Percentiles rank a stretch among this genome's conserved stretches.
Evolutionary conservation across 1,140 invertebrate species (phyloP).

Genomic region (Musca vetustissima): DNA sequence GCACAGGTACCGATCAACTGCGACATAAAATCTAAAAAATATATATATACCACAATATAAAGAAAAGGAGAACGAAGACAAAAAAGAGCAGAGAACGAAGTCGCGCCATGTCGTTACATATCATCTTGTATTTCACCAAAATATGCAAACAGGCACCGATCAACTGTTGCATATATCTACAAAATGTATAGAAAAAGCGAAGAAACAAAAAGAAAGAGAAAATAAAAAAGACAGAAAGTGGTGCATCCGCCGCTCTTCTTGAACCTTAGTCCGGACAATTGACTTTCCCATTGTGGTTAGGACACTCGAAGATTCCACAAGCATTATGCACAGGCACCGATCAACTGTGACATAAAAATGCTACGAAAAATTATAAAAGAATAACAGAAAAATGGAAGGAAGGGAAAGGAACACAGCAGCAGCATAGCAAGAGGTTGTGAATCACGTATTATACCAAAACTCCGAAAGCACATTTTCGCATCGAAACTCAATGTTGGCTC

Average conservation of each 20-base stretch:
- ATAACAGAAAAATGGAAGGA: background rate
- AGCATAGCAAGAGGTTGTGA: too few species aligned
- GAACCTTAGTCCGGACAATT: background rate
- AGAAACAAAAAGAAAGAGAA: slow-evolving; percentile 5
- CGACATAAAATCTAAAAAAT: slow-evolving; percentile 22
- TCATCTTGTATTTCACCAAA: background rate
- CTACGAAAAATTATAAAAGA: slow-evolving; percentile 40
- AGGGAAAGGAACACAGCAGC: background rate
- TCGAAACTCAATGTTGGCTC: too few species aligned
- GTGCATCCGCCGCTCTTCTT: background rate
- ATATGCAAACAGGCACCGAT: slow-evolving; percentile 19
- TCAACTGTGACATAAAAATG: slow-evolving; percentile 46
- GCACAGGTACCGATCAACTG: slow-evolving; percentile 27
- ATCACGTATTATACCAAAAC: too few species aligned
- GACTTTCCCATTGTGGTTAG: too few species aligned
- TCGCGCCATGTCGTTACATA: background rate
- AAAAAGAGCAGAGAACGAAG: background rate
- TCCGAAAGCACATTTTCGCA: too few species aligned
- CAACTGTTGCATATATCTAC: slow-evolving; percentile 18
- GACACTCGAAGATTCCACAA: background rate
- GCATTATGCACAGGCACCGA: slow-evolving; percentile 47
- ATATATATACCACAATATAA: background rate
- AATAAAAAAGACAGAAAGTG: background rate
- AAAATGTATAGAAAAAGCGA: slow-evolving; percentile 4
- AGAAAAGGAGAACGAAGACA: background rate